phyloP scores from a whole-genome alignment of 1,140 invertebrate genomes.

The Trissolcus basalis region DNA sequence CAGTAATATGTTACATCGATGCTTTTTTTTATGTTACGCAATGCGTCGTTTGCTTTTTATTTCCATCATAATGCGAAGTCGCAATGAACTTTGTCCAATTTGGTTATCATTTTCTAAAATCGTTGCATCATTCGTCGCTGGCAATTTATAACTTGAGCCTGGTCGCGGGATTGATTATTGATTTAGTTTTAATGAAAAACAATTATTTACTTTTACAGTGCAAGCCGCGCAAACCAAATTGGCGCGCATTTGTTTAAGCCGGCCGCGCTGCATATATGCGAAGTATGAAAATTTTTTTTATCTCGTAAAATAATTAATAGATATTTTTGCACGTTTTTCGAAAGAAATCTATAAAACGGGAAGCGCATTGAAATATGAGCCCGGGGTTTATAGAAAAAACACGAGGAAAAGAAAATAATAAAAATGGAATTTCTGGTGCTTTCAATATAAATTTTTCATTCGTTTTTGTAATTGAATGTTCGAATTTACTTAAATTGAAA shows the following conservation, averaged over 20 bases:
- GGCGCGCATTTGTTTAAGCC: slow-evolving; percentile 10
- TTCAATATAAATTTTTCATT: slow-evolving; percentile 54
- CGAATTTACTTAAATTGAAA: slow-evolving; percentile 57
- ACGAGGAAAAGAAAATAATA: slow-evolving; percentile 13
- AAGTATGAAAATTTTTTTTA: slow-evolving; percentile 21
- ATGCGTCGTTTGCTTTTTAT: slow-evolving; percentile 49
- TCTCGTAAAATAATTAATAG: slow-evolving; percentile 22
- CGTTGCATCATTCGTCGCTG: slow-evolving; percentile 14
- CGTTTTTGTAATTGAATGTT: slow-evolving; percentile 50
- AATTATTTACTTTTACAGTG: slow-evolving; percentile 36
- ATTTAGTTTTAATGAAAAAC: slow-evolving; percentile 39
- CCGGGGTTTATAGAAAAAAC: not conserved
- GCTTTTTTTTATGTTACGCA: slow-evolving; percentile 44
- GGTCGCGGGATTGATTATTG: slow-evolving; percentile 23
- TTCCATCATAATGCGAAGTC: slow-evolving; percentile 44
- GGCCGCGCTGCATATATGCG: no score
- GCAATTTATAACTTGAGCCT: no score
- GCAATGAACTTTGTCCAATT: slow-evolving; percentile 47
- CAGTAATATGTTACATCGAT: slow-evolving; percentile 55
- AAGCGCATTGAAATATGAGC: slow-evolving; percentile 41
- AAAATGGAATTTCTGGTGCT: slow-evolving; percentile 37
- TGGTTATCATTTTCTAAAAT: slow-evolving; percentile 53
- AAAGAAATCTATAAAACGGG: slow-evolving; percentile 22
- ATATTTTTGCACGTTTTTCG: slow-evolving; percentile 8
- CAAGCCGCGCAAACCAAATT: not conserved